Evolutionary conservation across 2,888 invertebrate genomes (phyloP).

Genomic region (Chaetoderma sp.): DNA sequence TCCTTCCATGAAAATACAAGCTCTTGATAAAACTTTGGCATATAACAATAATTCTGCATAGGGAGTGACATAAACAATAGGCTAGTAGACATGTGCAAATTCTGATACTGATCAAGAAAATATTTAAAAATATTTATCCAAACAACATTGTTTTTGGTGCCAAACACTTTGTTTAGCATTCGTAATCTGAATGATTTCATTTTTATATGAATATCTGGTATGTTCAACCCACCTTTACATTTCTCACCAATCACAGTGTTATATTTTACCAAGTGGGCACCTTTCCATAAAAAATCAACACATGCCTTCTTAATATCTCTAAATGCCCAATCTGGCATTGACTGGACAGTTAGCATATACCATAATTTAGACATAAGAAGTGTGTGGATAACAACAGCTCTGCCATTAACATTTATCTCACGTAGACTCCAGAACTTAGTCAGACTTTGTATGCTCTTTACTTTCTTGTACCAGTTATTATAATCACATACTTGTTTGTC

Average conservation of each 20-base stretch:
- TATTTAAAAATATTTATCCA: not conserved
- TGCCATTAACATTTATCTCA: not conserved
- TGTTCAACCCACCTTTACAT: not conserved
- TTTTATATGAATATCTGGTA: slow-evolving; percentile 1
- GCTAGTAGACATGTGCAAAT: not conserved
- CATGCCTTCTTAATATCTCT: not conserved
- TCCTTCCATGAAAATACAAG: not conserved
- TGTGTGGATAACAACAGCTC: not conserved
- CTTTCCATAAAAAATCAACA: not conserved
- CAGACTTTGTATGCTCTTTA: not conserved
- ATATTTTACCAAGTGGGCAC: not conserved
- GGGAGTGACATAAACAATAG: not conserved
- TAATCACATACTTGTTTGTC: not conserved
- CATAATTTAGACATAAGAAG: not conserved
- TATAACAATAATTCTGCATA: not conserved
- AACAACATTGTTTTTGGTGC: not conserved
- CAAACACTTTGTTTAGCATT: not conserved
- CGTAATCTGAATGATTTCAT: not conserved
- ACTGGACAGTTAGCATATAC: not conserved
- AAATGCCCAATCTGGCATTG: not conserved
- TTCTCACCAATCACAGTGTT: not conserved
- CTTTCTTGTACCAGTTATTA: not conserved
- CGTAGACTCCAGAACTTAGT: not conserved
- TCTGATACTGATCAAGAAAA: not conserved
- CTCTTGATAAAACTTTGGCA: not conserved